Evolutionary conservation across 2,113 vertebrate species (phyloP), one percentile per base, ranked within the genome.

Genomic region (Leptosomus discolor): DNA sequence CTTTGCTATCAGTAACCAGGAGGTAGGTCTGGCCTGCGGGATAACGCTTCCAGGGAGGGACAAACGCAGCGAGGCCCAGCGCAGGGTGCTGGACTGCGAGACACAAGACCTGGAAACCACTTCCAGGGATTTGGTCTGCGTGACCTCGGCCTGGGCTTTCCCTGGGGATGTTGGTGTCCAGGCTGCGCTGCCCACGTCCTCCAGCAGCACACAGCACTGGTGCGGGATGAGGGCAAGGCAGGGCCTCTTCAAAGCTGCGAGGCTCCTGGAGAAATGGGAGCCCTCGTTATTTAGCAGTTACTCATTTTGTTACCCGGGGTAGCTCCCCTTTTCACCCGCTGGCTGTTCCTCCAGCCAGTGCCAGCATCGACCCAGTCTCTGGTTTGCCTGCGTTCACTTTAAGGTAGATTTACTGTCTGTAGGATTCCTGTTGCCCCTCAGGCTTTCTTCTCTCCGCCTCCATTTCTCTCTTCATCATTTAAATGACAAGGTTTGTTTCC

Each of bases 181-280:
- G 57, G 57, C 65, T 71, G 36, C 24, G 73, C 32, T 85, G 57
- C 22, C 34, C 41, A 21, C 0, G 0, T 41, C 43, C 32, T 50
- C 50, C 6, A 2, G 54, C 41, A 77, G 10, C 5, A 0, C 57
- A 22, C 57, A 64, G 65, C 50, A 50, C 48, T 0, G 0, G 29
- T 23, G 75, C n/a, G 41, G 75, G 48, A 48, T 39, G n/a, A 71
- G 67, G 30, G 41, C 41, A n/a, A 48, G 30, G 75, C 41, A 63
- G n/a, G 19, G 39, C 57, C 23, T 61, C 48, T 70, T 27, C 2
- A 3, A 34, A 71, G n/a, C 56, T 51, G 15, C 0, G 12, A 70
- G 18, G 57, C 50, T 64, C 30, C 50, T 39, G 23, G 48, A 65
- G 24, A 43, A 36, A n/a, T 8, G 11, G 10, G 32, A 57, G 30